Base-by-base conservation (phyloP, 2,113 vertebrate genomes). In the Eulemur macaco region DNA sequence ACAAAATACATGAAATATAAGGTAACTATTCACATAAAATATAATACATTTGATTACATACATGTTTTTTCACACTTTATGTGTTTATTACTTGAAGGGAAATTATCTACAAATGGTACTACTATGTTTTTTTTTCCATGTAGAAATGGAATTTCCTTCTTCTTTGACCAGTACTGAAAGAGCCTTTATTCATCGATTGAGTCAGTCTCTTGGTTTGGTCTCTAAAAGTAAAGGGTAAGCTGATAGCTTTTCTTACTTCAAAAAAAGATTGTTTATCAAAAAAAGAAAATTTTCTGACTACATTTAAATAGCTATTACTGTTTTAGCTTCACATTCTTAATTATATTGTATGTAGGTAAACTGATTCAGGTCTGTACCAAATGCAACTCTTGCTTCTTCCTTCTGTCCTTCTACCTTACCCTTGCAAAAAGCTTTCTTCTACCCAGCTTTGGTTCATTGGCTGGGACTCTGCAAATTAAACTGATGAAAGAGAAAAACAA, bases 131-230 rank as follows among this genome's bases (percentile, higher is more conserved):
- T 54, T 91, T 96, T 0, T 37, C 0, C 90, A 80, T 92, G 4
- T 97, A 99, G 99, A 99, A 98, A 99, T 99, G 99, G 99, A 99
- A 73, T 99, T 99, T 98, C 99, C 99, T n/a, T 99, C 99, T 73
- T 99, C 99, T 82, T 97, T 99, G 86, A 98, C 98, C 34, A 99
- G 99, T 91, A 99, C 98, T 5, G 99, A 99, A 98, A 98, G 99
- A 97, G 99, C 99, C 0, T 99, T 99, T 97, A 98, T 99, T 97
- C 99, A 99, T 91, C 99, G 99, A 5, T 71, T 99, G 68, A 99
- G 99, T 84, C 99, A 99, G 89, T 99, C 99, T n/a, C 97, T 99
- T 96, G 99, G 99, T 2, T 98, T 99, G 90, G 98, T 99, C 95
- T 99, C 99, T 54, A 99, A 99, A 98, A 99, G 99, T 96, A 99